Evolutionary conservation across 2,113 vertebrate species (phyloP).

Genomic region (Ammodytes marinus): DNA sequence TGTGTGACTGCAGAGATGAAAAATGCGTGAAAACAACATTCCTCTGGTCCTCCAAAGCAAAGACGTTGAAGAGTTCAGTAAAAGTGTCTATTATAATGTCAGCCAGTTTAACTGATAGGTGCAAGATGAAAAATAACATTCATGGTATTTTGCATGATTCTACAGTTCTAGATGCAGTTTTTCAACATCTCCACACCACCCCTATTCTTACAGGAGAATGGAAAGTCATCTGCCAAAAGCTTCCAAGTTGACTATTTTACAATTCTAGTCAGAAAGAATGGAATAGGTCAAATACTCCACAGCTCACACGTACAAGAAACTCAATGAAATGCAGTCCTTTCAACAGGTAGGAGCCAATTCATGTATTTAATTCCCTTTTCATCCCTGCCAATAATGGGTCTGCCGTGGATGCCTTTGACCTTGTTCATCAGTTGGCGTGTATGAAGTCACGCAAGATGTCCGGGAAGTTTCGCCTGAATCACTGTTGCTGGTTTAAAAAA

Average conservation of each 20-base stretch:
- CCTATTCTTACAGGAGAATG: background rate
- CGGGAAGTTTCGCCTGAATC: conserved; percentile 49
- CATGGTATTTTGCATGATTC: background rate
- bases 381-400: conserved; percentile 7
- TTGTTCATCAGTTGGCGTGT: conserved; percentile 23
- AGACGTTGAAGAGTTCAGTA: background rate
- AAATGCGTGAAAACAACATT: background rate
- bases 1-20: conserved; percentile 1
- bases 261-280: background rate
- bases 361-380: conserved; percentile 4
- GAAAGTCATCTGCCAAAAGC: conserved; percentile 4
- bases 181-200: background rate
- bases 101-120: background rate
- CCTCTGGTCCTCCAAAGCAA: background rate
- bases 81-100: background rate
- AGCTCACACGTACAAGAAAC: background rate
- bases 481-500: conserved; percentile 36
- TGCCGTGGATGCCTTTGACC: conserved; percentile 20
- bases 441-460: conserved; percentile 47
- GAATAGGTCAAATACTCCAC: background rate
- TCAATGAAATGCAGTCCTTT: background rate
- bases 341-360: background rate
- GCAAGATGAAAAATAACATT: background rate
- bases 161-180: background rate
- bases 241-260: background rate